A percentile compares a stretch with the other conserved stretches of the same genome.
phyloP scores from a whole-genome alignment of 2,113 vertebrate species.

The Bos indicus region DNA sequence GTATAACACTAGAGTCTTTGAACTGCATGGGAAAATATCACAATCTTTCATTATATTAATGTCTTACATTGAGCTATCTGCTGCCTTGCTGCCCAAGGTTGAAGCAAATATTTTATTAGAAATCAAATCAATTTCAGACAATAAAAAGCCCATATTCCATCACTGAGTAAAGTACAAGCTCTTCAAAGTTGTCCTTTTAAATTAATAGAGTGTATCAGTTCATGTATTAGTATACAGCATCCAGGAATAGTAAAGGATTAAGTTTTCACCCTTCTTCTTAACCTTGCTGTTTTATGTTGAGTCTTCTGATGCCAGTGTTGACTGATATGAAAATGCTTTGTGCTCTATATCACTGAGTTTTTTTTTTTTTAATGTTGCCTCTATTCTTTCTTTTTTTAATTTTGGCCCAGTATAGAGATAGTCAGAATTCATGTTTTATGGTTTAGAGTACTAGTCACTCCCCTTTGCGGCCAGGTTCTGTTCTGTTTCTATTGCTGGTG shows the following conservation, averaged over 20 bases:
- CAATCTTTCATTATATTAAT: slow-evolving; percentile 30
- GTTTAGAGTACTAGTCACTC: neutral
- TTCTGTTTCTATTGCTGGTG: neutral
- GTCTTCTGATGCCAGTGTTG: neutral
- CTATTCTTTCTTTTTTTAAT: neutral
- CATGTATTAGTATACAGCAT: slow-evolving; percentile 17
- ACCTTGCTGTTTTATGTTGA: slow-evolving; percentile 33
- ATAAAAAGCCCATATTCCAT: slow-evolving; percentile 40
- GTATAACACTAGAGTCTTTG: slow-evolving; percentile 11
- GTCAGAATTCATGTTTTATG: neutral
- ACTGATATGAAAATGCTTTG: slow-evolving; percentile 16
- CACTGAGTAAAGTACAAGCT: slow-evolving; percentile 46
- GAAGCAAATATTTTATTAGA: slow-evolving; percentile 59
- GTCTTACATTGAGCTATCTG: slow-evolving; percentile 28
- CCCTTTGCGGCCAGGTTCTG: neutral
- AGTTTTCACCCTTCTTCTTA: slow-evolving; percentile 44
- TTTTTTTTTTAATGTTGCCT: neutral
- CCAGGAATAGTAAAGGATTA: slow-evolving; percentile 26
- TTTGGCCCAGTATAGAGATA: neutral
- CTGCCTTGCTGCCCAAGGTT: neutral
- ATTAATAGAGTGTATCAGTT: slow-evolving; percentile 57
- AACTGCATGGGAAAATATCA: slow-evolving; percentile 28
- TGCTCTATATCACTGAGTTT: neutral
- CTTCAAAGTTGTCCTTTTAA: slow-evolving; percentile 47
- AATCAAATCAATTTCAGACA: slow-evolving; percentile 60